Conservation (phyloP, 2,113 vertebrate species). For the Athene cunicularia region DNA sequence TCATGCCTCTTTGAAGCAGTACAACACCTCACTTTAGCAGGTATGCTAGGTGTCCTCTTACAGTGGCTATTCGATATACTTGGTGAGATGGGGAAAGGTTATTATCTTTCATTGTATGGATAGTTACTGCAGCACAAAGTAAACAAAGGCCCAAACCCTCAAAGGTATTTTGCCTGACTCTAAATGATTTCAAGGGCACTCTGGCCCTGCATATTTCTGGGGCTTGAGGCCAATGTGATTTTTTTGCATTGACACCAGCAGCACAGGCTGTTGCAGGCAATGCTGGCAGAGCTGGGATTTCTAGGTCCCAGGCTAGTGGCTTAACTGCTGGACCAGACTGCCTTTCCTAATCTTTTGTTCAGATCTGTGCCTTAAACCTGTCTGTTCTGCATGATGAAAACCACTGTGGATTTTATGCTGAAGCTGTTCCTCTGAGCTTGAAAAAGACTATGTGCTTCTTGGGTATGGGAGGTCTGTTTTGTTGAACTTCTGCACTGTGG, state of each 20-base stretch:
- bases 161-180: neutral
- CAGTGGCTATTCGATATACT: too few relatives aligned
- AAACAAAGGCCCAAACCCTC: neutral
- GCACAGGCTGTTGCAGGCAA: neutral
- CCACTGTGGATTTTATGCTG: neutral
- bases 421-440: neutral
- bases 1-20: accelerated
- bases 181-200: neutral
- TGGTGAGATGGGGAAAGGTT: neutral
- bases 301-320: neutral
- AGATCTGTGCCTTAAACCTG: conserved; percentile 27
- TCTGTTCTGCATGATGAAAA: neutral
- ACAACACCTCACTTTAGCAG: neutral
- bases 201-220: neutral
- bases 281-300: neutral
- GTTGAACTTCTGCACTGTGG: neutral
- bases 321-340: neutral
- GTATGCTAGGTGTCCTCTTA: neutral
- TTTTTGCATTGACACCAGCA: neutral
- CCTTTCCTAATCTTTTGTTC: neutral
- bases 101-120: neutral
- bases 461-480: neutral
- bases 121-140: neutral
- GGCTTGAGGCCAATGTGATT: neutral
- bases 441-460: neutral